Base-by-base conservation (phyloP, 1,140 invertebrate species). In the Eupristina koningsbergeri region DNA sequence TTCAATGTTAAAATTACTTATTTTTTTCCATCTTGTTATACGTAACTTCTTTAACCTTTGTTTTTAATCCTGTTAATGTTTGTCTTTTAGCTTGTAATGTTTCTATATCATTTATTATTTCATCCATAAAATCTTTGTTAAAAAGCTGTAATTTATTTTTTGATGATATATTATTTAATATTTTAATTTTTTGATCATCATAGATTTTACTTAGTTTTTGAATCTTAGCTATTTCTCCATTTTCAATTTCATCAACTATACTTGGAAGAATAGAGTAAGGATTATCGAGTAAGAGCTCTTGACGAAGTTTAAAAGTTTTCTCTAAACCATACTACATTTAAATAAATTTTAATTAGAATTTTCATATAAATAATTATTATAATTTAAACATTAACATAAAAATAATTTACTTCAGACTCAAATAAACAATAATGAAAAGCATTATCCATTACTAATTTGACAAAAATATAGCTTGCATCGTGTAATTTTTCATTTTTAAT, bases 401-500 rank as follows among this genome's bases (percentile, higher is more conserved):
- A 80, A 84, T 29, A 13, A 58, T 80, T 63, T 88, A 93, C 92
- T 87, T 92, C 91, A 82, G 82, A 86, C 31, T 90, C 84, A 64
- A 88, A 89, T 13, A 91, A 67, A 81, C 87, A 89, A 83, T 89
- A 86, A 29, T 73, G 8, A 87, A 92, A 93, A 45, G 89, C 91
- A 87, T 88, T 85, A 15, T 90, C 87, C 0, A 80, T 39, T 22
- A 92, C 88, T 78, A 93, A 76, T 85, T 92, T 91, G 31, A 87
- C 89, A 19, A 92, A 87, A 73, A 93, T 89, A 75, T 89, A 92
- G 83, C 90, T 91, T 19, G 91, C 90, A 85, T 93, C 91, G 22
- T 89, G 86, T 77, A 91, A 88, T 84, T 92, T 87, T 1, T 85
- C 88, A 29, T 89, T 80, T 77, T 81, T 88, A 47, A 92, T 87